phyloP scores from a whole-genome alignment of 2,797 vertebrate species.

The Chrysocyon brachyurus region DNA sequence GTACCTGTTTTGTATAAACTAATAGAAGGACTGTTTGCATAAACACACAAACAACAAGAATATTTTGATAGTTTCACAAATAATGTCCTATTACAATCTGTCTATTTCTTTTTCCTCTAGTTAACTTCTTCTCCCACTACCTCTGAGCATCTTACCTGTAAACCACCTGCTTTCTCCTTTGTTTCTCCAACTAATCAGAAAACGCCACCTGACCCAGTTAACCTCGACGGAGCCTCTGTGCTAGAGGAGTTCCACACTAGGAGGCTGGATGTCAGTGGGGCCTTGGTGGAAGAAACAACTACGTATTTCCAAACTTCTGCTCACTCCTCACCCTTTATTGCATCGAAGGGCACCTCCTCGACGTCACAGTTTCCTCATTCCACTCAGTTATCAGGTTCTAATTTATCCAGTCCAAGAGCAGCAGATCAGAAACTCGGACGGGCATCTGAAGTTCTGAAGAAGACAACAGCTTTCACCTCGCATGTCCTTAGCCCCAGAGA shows the following conservation, averaged over 20 bases:
- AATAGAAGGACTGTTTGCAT: slow-evolving; percentile 17
- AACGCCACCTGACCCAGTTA: slow-evolving; percentile 78
- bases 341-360: slow-evolving; percentile 77
- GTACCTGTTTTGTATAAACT: slow-evolving; percentile 69
- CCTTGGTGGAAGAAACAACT: slow-evolving; percentile 86
- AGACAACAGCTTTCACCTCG: background rate
- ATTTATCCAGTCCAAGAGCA: slow-evolving; percentile 49
- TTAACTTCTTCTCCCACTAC: slow-evolving; percentile 88
- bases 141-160: slow-evolving; percentile 88
- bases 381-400: slow-evolving; percentile 65
- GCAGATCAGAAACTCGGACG: slow-evolving; percentile 69
- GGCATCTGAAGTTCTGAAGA: slow-evolving; percentile 59
- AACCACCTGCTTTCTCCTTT: slow-evolving; percentile 87
- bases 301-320: slow-evolving; percentile 84
- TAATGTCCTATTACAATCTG: slow-evolving; percentile 83
- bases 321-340: slow-evolving; percentile 70
- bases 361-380: slow-evolving; percentile 72
- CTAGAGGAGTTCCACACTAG: slow-evolving; percentile 85
- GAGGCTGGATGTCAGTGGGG: slow-evolving; percentile 83
- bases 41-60: slow-evolving; percentile 55
- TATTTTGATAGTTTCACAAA: slow-evolving; percentile 70
- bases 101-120: slow-evolving; percentile 89
- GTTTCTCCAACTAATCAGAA: slow-evolving; percentile 89
- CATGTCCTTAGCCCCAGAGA: slow-evolving; percentile 63
- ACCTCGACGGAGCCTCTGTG: slow-evolving; percentile 84